A percentile compares a stretch with the other conserved stretches of the same genome.
phyloP scores from a whole-genome alignment of 2,797 vertebrate genomes.

The Anguilla marmorata region DNA sequence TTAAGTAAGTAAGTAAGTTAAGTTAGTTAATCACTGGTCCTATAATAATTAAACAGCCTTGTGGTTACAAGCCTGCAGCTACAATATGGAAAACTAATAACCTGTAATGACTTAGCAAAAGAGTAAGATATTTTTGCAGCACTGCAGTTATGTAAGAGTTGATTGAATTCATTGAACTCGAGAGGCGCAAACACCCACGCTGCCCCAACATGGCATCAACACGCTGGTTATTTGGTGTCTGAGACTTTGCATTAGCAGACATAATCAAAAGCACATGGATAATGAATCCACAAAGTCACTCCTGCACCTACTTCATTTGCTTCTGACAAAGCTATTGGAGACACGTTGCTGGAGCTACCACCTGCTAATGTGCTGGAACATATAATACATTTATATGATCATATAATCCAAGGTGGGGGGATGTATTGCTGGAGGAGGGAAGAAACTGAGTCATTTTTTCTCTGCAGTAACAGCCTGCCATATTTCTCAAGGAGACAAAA shows the following conservation, averaged over 20 bases:
- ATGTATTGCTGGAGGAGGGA: not conserved
- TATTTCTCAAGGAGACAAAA: not conserved
- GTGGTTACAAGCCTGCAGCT: not conserved
- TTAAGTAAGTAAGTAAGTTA: not conserved
- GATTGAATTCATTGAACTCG: not conserved
- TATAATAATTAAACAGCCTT: not conserved
- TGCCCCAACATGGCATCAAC: not conserved
- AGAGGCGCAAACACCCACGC: not conserved
- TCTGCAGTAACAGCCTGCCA: slow-evolving; percentile 5
- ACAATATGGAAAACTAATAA: not conserved
- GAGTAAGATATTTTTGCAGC: not conserved
- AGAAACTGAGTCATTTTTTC: slow-evolving; percentile 22
- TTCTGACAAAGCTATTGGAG: not conserved
- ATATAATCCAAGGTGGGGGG: not conserved
- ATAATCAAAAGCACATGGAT: not conserved
- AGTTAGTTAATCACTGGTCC: not conserved
- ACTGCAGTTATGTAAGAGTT: not conserved
- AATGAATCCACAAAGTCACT: not conserved
- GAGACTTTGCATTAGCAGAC: not conserved
- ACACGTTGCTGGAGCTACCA: not conserved
- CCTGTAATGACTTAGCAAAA: not conserved
- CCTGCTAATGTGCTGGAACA: slow-evolving; percentile 11
- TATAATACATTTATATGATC: slow-evolving; percentile 22
- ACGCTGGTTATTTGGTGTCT: not conserved
- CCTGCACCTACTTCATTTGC: not conserved